Conservation (phyloP, 2,113 vertebrate species). For the Dromiciops gliroides region DNA sequence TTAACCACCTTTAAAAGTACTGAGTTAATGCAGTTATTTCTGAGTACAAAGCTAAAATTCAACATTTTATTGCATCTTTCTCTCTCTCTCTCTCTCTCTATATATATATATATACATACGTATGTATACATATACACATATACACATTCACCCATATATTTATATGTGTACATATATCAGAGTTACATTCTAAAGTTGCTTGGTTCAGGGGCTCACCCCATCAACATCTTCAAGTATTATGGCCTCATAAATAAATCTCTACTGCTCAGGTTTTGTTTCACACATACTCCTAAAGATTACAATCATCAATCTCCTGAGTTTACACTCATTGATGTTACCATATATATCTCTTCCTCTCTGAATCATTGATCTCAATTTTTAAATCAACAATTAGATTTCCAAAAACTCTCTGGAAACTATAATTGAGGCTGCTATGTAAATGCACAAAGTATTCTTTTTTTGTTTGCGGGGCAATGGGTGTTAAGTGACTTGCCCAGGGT, state of each 20-base stretch:
- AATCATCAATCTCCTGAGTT: not conserved
- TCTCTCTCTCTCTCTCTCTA: too few species aligned
- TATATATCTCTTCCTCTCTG: not conserved
- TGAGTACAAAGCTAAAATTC: not conserved
- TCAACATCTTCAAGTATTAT: not conserved
- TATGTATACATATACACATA: too few species aligned
- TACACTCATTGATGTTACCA: rapidly evolving
- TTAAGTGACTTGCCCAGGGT: too few species aligned
- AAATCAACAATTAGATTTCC: not conserved
- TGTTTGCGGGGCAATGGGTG: too few species aligned
- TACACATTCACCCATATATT: too few species aligned
- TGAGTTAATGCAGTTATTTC: not conserved
- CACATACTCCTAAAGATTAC: not conserved
- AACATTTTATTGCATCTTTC: not conserved
- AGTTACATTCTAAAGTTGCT: not conserved
- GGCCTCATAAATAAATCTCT: not conserved
- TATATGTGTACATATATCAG: too few species aligned
- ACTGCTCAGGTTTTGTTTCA: not conserved
- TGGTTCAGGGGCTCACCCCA: not conserved
- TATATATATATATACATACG: too few species aligned
- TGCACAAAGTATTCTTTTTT: not conserved
- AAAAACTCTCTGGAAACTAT: not conserved
- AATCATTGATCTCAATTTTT: not conserved
- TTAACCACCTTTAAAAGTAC: not conserved
- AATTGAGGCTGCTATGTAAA: not conserved